These are phyloP conservation scores for Rhynchopsitta pachyrhyncha DNA, from an alignment of 2,113 vertebrate species.

Conservation along the genomic window DNA sequence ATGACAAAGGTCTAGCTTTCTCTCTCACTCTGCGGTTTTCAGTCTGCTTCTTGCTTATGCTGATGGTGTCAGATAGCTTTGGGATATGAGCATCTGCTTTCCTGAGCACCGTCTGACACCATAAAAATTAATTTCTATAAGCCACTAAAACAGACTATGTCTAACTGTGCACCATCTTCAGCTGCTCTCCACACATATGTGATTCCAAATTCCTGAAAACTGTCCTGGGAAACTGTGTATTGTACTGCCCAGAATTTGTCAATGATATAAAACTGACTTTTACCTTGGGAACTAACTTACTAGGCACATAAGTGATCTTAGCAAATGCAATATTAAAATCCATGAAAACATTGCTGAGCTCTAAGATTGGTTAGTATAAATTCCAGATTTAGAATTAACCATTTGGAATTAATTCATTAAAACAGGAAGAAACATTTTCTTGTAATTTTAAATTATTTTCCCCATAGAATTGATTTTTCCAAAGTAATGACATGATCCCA, in stretches of 20 bases:
- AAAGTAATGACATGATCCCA: neutral
- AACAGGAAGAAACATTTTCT: neutral
- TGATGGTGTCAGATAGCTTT: neutral
- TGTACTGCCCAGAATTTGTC: neutral
- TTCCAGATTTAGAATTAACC: neutral
- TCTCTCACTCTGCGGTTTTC: neutral
- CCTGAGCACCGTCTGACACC: neutral
- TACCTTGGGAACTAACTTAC: neutral
- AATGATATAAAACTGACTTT: neutral
- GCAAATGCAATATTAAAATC: neutral
- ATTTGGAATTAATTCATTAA: neutral
- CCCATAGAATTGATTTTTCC: neutral
- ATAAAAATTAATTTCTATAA: neutral
- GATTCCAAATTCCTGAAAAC: neutral
- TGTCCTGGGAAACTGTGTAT: neutral
- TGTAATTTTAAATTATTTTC: neutral
- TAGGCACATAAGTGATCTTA: neutral
- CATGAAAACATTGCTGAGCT: neutral
- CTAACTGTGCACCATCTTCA: neutral
- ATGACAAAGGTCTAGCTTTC: neutral
- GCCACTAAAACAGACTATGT: neutral
- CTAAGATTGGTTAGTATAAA: neutral
- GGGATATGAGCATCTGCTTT: neutral
- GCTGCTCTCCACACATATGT: neutral
- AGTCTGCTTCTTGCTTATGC: neutral